phyloP scores from a whole-genome alignment of 2,888 invertebrate species.

The Pterostichus madidus region DNA sequence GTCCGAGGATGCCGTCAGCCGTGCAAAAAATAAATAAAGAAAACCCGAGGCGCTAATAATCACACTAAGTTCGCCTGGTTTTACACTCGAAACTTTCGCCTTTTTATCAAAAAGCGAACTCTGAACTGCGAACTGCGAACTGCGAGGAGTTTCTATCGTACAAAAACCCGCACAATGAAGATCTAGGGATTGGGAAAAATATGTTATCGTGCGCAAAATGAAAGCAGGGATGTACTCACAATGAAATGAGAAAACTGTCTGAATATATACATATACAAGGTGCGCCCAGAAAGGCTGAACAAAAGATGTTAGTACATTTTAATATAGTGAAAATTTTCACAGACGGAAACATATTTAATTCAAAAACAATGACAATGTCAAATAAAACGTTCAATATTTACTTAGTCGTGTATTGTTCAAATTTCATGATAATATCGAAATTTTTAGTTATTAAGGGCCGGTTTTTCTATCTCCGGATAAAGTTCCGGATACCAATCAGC shows the following conservation, averaged over 20 bases:
- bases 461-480: too few species aligned
- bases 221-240: constrained; percentile 11
- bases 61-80: constrained; percentile 10
- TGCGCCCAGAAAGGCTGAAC: too few species aligned
- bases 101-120: constrained; percentile 53
- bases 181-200: constrained; percentile 38
- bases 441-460: too few species aligned
- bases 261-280: too few species aligned
- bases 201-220: constrained; percentile 31
- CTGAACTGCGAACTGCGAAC: neutral
- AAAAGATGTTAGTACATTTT: too few species aligned
- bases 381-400: too few species aligned
- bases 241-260: neutral
- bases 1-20: neutral
- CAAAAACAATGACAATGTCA: too few species aligned
- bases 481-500: too few species aligned
- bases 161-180: constrained; percentile 3
- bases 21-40: constrained; percentile 31
- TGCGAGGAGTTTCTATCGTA: constrained; percentile 8
- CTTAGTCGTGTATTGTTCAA: too few species aligned
- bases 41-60: constrained; percentile 44
- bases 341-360: too few species aligned
- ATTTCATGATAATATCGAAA: too few species aligned
- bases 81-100: constrained; percentile 48
- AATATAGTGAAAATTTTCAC: too few species aligned